Percentiles rank a stretch among this genome's conserved stretches.
Evolutionary conservation across 23 tunicate genomes (phyloP).

Genomic region (Oikopleura vanhoeffeni): DNA sequence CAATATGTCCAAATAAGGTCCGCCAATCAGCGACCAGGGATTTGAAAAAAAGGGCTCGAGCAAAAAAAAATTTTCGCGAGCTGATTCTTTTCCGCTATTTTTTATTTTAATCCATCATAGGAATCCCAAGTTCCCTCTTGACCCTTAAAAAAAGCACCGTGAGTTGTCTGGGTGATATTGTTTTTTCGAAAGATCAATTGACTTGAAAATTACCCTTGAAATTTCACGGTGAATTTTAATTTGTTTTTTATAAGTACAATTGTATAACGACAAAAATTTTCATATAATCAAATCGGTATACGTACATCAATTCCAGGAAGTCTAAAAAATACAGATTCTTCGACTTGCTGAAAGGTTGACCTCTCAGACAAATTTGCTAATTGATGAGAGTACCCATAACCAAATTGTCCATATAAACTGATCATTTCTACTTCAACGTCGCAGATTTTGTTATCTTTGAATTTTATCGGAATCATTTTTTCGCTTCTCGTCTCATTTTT

Average conservation of each 20-base stretch:
- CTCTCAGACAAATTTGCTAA: slow-evolving; percentile 20
- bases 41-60: too few species aligned
- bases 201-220: too few species aligned
- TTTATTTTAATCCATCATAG: too few species aligned
- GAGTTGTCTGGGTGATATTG: too few species aligned
- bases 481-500: background rate
- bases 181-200: too few species aligned
- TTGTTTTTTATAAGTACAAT: background rate
- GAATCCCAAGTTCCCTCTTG: too few species aligned
- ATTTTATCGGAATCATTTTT: background rate
- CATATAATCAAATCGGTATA: background rate
- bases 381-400: slow-evolving; percentile 64
- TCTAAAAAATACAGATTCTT: slow-evolving; percentile 40
- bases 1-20: too few species aligned
- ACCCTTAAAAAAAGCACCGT: too few species aligned
- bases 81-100: too few species aligned
- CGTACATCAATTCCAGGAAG: background rate
- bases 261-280: background rate
- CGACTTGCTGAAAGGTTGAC: slow-evolving; percentile 22
- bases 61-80: too few species aligned
- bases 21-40: too few species aligned
- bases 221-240: too few species aligned
- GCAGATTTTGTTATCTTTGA: background rate
- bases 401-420: slow-evolving; percentile 43
- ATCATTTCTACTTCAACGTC: slow-evolving; percentile 37